Base-by-base conservation (phyloP, 2,797 vertebrate genomes). In the Sorex maritimensis region DNA sequence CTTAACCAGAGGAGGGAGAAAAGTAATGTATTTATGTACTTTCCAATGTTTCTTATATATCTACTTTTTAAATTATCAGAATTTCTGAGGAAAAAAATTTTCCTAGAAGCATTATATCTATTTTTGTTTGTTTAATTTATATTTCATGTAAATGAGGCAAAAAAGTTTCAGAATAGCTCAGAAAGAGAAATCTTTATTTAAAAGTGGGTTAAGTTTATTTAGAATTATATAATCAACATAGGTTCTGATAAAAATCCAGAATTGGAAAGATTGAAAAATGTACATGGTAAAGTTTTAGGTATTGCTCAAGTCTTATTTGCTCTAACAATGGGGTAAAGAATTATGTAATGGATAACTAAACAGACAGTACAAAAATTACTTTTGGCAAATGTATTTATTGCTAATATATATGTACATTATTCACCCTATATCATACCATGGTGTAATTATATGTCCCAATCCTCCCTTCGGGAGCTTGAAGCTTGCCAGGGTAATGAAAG, bases 311-410 rank as follows among this genome's bases (percentile, higher is more conserved):
- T 30, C n/a, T 88, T 86, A 52, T 80, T 88, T 91, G 71, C 58
- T 78, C 41, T 73, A 82, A 73, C 67, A 46, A 81, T 92, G 77
- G 61, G 55, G 93, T 92, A 87, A 83, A 87, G 55, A 94, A 78
- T 81, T 88, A 94, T 86, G 52, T 61, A 90, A 65, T 73, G 24
- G 38, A 19, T 74, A 71, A 41, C 65, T 24, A 88, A 93, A 94
- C 65, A 94, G 71, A 92, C 86, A 93, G 86, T 91, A 75, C 84
- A 95, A 90, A 95, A 88, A 91, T 94, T 81, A 67, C 90, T 96
- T 93, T 93, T 92, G 78, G 87, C 61, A 89, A 84, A 81, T 89
- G 30, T 8, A 88, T 86, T 46, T 69, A 86, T 81, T 82, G 15
- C 26, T 38, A 81, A 91, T 63, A 26, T 24, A 23, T 26, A 10